A percentile compares a stretch with the other conserved stretches of the same genome.
phyloP scores from a whole-genome alignment of 2,888 invertebrate genomes.

The Lagria hirta region DNA sequence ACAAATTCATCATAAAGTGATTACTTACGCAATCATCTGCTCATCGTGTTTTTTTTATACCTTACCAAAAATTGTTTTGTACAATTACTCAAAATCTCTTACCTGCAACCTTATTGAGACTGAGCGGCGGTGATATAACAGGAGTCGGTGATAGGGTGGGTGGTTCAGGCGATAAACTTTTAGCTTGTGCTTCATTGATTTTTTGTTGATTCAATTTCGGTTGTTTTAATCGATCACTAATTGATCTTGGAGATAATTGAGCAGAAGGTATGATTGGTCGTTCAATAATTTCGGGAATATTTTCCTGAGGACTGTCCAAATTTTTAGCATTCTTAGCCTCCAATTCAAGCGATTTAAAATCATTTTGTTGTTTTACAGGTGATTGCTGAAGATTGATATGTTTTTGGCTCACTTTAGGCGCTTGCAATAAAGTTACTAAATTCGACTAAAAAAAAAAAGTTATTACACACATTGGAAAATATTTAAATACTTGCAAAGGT shows the following conservation, averaged over 20 bases:
- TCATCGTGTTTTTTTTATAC: background rate
- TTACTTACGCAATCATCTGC: background rate
- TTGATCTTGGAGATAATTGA: slow-evolving; percentile 42
- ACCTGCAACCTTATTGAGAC: too few species aligned
- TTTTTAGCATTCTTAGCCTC: slow-evolving; percentile 44
- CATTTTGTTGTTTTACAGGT: slow-evolving; percentile 36
- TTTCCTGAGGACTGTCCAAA: slow-evolving; percentile 32
- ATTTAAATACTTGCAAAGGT: too few species aligned
- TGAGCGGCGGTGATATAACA: too few species aligned
- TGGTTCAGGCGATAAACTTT: slow-evolving; percentile 42
- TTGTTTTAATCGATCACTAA: slow-evolving; percentile 50
- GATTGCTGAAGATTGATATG: slow-evolving; percentile 45
- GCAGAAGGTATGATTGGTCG: slow-evolving; percentile 5
- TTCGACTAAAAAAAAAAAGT: slow-evolving; percentile 65
- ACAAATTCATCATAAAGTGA: background rate
- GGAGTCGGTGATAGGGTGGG: slow-evolving; percentile 23
- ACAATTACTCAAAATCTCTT: too few species aligned
- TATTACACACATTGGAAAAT: too few species aligned
- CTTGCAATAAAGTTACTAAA: slow-evolving; percentile 79
- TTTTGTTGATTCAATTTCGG: slow-evolving; percentile 47
- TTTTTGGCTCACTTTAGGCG: slow-evolving; percentile 66
- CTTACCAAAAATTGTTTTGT: background rate
- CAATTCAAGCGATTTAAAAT: slow-evolving; percentile 30
- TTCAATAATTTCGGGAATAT: slow-evolving; percentile 28
- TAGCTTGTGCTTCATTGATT: slow-evolving; percentile 38